Percentiles rank a stretch among this genome's conserved stretches.
phyloP scores from a whole-genome alignment of 2,113 vertebrate species.

The Sinocyclocheilus anophthalmus region DNA sequence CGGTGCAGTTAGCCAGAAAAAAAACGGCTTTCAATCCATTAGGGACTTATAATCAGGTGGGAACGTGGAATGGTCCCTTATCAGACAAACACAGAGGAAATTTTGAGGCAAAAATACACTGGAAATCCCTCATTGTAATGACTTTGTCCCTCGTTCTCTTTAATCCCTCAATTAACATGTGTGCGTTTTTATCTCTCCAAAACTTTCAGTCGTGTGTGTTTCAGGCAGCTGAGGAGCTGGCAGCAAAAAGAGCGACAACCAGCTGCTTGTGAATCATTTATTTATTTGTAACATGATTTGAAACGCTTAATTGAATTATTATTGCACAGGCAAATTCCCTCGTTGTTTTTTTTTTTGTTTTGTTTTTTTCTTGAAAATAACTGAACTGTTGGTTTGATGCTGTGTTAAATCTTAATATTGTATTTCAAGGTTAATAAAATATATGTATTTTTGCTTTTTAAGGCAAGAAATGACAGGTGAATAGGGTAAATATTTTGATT shows the following conservation, averaged over 20 bases:
- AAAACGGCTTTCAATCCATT: conserved; percentile 46
- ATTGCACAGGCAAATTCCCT: neutral
- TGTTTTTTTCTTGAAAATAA: neutral
- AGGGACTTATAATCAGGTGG: conserved; percentile 62
- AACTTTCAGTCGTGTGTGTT: neutral
- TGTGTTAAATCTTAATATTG: neutral
- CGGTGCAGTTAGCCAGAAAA: conserved; percentile 60
- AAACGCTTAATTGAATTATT: neutral
- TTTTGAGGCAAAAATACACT: conserved; percentile 14
- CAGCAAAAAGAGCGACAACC: neutral
- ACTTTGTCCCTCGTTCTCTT: conserved; percentile 1
- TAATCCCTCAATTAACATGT: conserved; percentile 21
- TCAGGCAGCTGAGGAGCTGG: neutral
- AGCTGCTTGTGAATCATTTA: neutral
- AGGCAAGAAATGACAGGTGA: neutral
- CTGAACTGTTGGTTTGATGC: neutral
- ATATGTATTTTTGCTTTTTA: neutral
- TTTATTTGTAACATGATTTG: neutral
- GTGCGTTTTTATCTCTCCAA: conserved; percentile 1
- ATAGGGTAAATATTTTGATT: neutral
- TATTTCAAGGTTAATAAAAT: neutral
- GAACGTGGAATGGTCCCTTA: conserved; percentile 50
- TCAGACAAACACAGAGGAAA: conserved; percentile 35
- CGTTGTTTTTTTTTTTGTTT: neutral
- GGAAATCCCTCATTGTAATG: conserved; percentile 29